phyloP scores from a whole-genome alignment of 1,140 invertebrate species.

The Sminthurides bifidus region DNA sequence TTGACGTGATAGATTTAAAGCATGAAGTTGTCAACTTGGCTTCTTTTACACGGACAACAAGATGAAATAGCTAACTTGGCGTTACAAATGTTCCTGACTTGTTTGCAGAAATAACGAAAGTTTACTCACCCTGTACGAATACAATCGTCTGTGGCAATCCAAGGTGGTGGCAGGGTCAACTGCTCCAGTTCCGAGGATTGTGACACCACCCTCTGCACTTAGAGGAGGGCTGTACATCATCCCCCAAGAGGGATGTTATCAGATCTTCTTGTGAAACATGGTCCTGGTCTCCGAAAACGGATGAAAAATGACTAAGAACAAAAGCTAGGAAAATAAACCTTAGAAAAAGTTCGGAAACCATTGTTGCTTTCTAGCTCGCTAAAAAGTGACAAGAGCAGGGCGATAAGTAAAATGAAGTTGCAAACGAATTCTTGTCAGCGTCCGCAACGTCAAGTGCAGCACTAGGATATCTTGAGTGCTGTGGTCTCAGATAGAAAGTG shows the following conservation, averaged over 20 bases:
- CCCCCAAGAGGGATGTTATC: conserved; percentile 15
- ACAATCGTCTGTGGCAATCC: conserved; percentile 41
- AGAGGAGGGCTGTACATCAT: conserved; percentile 24
- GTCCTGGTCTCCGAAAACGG: conserved; percentile 3
- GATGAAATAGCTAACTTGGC: too few relatives aligned
- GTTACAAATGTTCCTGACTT: too few relatives aligned
- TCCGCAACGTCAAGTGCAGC: too few relatives aligned
- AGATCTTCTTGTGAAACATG: conserved; percentile 13
- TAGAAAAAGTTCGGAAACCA: background rate
- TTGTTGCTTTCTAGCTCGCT: background rate
- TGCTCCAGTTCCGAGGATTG: conserved; percentile 30
- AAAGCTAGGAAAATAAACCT: background rate
- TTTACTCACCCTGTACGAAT: conserved; percentile 36
- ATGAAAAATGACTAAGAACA: background rate
- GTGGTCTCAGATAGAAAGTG: too few relatives aligned
- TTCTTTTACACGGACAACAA: too few relatives aligned
- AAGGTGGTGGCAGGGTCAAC: conserved; percentile 35
- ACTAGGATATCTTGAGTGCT: too few relatives aligned
- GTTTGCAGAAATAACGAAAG: too few relatives aligned
- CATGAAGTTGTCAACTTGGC: too few relatives aligned
- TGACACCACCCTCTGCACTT: conserved; percentile 25
- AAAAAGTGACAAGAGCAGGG: too few relatives aligned
- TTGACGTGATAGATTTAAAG: too few relatives aligned
- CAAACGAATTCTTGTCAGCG: too few relatives aligned
- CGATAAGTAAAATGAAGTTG: too few relatives aligned